A percentile compares a stretch with the other conserved stretches of the same genome.
phyloP scores from a whole-genome alignment of 2,113 vertebrate species.

The Tautogolabrus adspersus region DNA sequence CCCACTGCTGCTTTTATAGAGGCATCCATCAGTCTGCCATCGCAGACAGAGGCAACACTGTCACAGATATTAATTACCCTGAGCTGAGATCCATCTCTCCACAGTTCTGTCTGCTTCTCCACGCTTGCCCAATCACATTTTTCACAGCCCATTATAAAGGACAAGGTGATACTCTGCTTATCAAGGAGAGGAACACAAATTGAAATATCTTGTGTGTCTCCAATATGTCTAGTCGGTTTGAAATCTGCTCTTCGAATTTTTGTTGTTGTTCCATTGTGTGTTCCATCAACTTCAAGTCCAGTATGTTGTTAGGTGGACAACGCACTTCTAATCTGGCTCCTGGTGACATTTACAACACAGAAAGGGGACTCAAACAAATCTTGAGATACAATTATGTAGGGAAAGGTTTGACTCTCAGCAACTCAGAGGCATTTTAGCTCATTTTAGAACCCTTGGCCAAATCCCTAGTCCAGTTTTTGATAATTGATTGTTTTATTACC shows the following conservation, averaged over 20 bases:
- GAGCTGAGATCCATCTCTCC: conserved; percentile 64
- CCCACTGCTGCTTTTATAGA: conserved; percentile 60
- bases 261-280: conserved; percentile 29
- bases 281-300: conserved; percentile 7
- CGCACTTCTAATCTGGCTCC: neutral
- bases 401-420: neutral
- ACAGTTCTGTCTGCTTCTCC: conserved; percentile 69
- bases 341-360: neutral
- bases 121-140: conserved; percentile 81
- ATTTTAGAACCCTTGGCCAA: neutral
- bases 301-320: conserved; percentile 14
- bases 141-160: conserved; percentile 76
- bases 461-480: too few relatives aligned
- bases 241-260: conserved; percentile 44
- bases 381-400: too few relatives aligned
- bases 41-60: conserved; percentile 44
- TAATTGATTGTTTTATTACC: too few relatives aligned
- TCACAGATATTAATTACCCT: conserved; percentile 81
- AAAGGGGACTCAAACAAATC: neutral
- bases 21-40: conserved; percentile 77
- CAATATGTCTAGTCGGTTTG: conserved; percentile 34
- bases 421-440: neutral
- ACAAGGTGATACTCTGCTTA: conserved; percentile 75
- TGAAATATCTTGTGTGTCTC: conserved; percentile 69
- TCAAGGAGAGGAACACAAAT: conserved; percentile 71